Base-by-base conservation (phyloP, 2,797 vertebrate genomes). In the Platalea minor region DNA sequence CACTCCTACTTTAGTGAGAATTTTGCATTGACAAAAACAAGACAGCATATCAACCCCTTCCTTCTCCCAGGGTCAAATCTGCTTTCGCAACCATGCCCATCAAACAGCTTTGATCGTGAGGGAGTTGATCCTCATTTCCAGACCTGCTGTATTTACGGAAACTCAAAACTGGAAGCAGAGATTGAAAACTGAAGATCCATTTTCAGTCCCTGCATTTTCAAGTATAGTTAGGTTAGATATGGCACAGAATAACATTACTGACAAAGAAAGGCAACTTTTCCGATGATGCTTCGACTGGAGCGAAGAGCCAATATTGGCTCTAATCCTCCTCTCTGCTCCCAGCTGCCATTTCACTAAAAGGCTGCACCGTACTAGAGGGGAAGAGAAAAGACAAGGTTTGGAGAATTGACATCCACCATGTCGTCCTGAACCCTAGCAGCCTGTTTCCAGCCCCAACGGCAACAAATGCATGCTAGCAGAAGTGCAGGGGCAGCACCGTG, bases 141-240 rank as follows among this genome's bases (percentile, higher is more conserved):
- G 76, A 88, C 35, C 39, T 51, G 37, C 48, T 87, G 9, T 43
- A 46, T 80, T 85, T 91, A 84, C 0, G 12, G 61, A 69, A 94
- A 78, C 53, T 81, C 76, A 73, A 60, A 92, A 84, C 35, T 50
- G 39, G 69, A 86, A 88, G 86, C n/a, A 79, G 64, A 90, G 74
- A 81, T 18, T 61, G 29, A 63, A 73, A 93, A 85, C 9, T 33
- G 56, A 93, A 92, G 68, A 79, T 90, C 17, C 18, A 10, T 81
- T 92, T 96, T 79, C 73, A 69, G 37, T 92, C 65, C 61, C 79
- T 81, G 65, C 56, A 37, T 95, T 93, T 95, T 96, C 95, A 97
- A 96, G 91, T 95, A 95, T 78, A 64, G 59, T 81, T 91, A 78
- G 46, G 72, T 77, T 88, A 93, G 69, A 70, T 93, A 96, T 54